Conservation (phyloP, 2,888 invertebrate species). For the Drosophila mayaguana region DNA sequence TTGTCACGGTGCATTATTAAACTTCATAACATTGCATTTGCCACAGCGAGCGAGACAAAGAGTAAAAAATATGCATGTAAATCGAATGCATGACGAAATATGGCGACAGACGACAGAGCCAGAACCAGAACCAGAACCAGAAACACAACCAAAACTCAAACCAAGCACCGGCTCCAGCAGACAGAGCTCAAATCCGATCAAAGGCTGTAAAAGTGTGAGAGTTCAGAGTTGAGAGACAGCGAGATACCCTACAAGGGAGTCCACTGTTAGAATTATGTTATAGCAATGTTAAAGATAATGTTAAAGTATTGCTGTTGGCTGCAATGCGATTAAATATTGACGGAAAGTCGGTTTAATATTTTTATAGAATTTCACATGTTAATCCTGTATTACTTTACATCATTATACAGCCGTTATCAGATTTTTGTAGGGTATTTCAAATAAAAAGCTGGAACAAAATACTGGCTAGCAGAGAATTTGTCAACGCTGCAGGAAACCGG, state of each 20-base stretch:
- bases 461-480: conserved; percentile 65
- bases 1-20: conserved; percentile 61
- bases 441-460: conserved; percentile 46
- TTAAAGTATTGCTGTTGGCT: not conserved
- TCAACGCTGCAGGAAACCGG: conserved; percentile 78
- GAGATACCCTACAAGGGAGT: not conserved
- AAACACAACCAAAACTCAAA: conserved; percentile 19
- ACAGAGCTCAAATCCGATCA: conserved; percentile 13
- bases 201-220: conserved; percentile 1
- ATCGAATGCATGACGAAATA: conserved; percentile 63
- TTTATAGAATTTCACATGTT: not conserved
- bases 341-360: too few species aligned
- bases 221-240: not conserved
- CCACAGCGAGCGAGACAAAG: conserved; percentile 3
- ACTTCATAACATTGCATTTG: conserved; percentile 40
- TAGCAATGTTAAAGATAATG: not conserved
- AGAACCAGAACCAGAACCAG: conserved; percentile 12
- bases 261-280: not conserved
- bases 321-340: not conserved
- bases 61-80: conserved; percentile 31
- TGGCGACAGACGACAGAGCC: conserved; percentile 41
- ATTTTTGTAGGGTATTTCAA: not conserved
- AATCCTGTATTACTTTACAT: not conserved
- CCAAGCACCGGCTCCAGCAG: conserved; percentile 17
- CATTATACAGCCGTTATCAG: not conserved